Base-by-base conservation (phyloP, 2,797 vertebrate species). In the Pogonophryne albipinna region DNA sequence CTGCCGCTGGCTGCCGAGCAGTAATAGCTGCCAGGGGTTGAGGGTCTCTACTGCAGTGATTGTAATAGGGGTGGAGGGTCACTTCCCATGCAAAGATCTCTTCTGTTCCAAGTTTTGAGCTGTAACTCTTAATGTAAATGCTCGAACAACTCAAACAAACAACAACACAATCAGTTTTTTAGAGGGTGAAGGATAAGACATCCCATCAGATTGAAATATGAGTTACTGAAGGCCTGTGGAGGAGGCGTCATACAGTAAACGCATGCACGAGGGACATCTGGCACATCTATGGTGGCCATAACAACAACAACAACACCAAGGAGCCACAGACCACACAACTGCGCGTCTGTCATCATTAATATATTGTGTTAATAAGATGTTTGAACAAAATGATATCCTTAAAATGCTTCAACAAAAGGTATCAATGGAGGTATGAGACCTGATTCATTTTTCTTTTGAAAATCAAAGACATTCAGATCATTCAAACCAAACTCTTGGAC, bases 401-500 rank as follows among this genome's bases (percentile, higher is more conserved):
- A 3, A 78, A 31, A 61, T 17, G 52, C 27, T 23, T n/a, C 1
- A 3, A 60, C 20, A 63, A 66, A 12, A 42, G 10, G 8, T 42
- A 58, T 27, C 42, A 51, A 55, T 27, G 45, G 16, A 72, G 61
- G 10, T 12, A 56, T 10, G 44, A 16, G 49, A 45, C 44, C 73
- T 31, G 38, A 67, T 81, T 57, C 4, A 38, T 70, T 85, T 74
- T 44, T 19, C 11, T 3, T 78, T 6, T 20, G 23, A 55, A 47
- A 64, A 66, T 67, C 17, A 70, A 69, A 63, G 8, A 55, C 10
- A 61, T 66, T 73, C 17, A 53, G n/a, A 71, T 56, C 27, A 55
- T 59, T 11, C 14, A 53, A 88, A 78, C 81, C 72, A 64, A 93
- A 91, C 84, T 74, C 91, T 76, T 4, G 73, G 79, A 92, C 90